Evolutionary conservation across 1,140 invertebrate species (phyloP).

Genomic region (Eciton burchellii): DNA sequence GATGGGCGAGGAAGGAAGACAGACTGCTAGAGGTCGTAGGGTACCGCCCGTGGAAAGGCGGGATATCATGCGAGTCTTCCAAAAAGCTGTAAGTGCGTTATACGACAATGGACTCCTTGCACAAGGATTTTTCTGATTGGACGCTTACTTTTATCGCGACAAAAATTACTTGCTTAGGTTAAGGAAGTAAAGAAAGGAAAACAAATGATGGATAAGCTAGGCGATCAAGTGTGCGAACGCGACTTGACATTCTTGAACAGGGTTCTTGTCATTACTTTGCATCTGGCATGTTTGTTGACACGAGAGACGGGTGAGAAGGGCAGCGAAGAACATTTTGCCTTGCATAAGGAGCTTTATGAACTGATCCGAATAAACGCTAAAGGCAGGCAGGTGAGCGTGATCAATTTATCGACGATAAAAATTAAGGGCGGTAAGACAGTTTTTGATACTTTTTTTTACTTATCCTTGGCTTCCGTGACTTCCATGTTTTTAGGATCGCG

Average conservation of each 20-base stretch:
- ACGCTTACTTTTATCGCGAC: background rate
- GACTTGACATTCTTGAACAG: constrained; percentile 92
- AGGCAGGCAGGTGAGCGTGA: constrained; percentile 76
- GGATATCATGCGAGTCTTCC: constrained; percentile 93
- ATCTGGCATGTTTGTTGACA: constrained; percentile 92
- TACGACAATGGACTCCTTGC: background rate
- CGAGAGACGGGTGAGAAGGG: constrained; percentile 86
- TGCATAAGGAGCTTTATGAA: constrained; percentile 89
- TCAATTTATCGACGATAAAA: background rate
- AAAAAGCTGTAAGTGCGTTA: constrained; percentile 88
- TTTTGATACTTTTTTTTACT: background rate
- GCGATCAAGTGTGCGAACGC: constrained; percentile 86
- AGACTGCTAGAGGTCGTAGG: constrained; percentile 89
- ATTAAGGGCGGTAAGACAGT: background rate
- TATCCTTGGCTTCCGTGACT: constrained; percentile 35
- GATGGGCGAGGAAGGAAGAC: constrained; percentile 91
- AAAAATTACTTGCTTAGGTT: constrained; percentile 79
- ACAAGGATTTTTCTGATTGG: background rate
- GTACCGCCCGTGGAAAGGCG: constrained; percentile 92
- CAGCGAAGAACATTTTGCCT: constrained; percentile 85
- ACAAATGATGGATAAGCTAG: constrained; percentile 85
- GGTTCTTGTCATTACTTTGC: constrained; percentile 94
- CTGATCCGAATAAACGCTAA: constrained; percentile 92
- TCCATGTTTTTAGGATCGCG: constrained; percentile 91
- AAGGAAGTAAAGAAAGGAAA: constrained; percentile 83